Base-by-base conservation (phyloP, 2,113 vertebrate species). In the Melanocharis versteri region DNA sequence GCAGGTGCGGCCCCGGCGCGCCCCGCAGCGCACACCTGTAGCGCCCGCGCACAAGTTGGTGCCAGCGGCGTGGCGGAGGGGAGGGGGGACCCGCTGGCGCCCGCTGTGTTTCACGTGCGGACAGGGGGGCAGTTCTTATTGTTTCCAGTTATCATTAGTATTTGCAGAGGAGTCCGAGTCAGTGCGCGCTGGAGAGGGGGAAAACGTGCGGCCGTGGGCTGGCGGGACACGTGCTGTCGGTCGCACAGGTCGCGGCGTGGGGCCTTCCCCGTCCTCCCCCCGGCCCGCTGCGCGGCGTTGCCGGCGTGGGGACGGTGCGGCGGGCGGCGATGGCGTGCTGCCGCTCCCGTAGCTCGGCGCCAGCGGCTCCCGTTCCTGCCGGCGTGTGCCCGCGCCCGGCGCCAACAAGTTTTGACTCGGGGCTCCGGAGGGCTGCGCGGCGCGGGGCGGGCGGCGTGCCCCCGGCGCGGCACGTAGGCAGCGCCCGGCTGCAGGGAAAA, bases 401-500 rank as follows among this genome's bases (percentile, higher is more conserved):
- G 6, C 62, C 76, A 11, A 8, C 61, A 82, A 83, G 53, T 87
- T 86, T 5, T 30, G 23, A 7, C n/a, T 53, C 7, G n/a, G 3
- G 31, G 28, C 28, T 56, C 14, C 12, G 44, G 23, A 22, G 64
- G 19, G 30, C 28, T 37, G 30, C 12, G 56, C 37, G 50, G 56
- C 58, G 58, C 33, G 26, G 71, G 47, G 44, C 92, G 39, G 39
- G 69, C 89, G 70, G 64, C 89, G 62, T 81, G 56, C 60, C 93
- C 83, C 83, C 15, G 85, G 78, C 81, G 91, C 96, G 60, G 97
- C 97, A 95, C 97, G 96, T 92, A 97, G 97, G 96, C 97, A 97
- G 95, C 80, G 80, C 94, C 96, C 44, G 96, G 95, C 96, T 93
- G 96, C 94, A 83, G 95, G 86, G 97, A 98, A 98, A 98, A 98